Evolutionary conservation across 2,113 vertebrate genomes (phyloP).

Genomic region (Paraplagusia blochii): DNA sequence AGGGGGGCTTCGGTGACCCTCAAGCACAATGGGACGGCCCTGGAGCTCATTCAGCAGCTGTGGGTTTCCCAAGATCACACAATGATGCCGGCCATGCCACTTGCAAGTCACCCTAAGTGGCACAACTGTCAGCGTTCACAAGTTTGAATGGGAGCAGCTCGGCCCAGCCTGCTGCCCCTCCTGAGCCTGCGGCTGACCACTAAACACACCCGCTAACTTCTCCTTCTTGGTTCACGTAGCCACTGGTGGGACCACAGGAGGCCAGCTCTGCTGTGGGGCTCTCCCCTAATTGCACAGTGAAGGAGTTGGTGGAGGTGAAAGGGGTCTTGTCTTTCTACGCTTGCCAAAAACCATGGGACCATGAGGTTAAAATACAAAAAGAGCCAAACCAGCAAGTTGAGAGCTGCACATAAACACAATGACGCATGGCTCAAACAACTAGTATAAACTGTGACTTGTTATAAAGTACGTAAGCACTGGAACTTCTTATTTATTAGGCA

Average conservation of each 20-base stretch:
- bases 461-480: too few relatives aligned
- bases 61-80: constrained; percentile 81
- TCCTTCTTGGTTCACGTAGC: constrained; percentile 55
- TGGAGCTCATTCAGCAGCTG: constrained; percentile 83
- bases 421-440: too few relatives aligned
- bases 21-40: constrained; percentile 69
- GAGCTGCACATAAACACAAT: too few relatives aligned
- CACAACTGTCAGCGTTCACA: constrained; percentile 75
- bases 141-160: constrained; percentile 73
- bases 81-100: constrained; percentile 77
- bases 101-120: constrained; percentile 71
- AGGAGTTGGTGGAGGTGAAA: background rate
- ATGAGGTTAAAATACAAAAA: constrained; percentile 49
- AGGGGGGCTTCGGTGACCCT: constrained; percentile 70
- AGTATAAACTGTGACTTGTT: too few relatives aligned
- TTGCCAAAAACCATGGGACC: constrained; percentile 55
- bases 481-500: too few relatives aligned
- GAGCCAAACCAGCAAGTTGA: constrained; percentile 1
- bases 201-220: constrained; percentile 69
- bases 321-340: constrained; percentile 9
- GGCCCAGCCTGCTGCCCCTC: constrained; percentile 53
- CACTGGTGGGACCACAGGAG: constrained; percentile 68
- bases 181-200: constrained; percentile 62
- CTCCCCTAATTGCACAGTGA: constrained; percentile 64
- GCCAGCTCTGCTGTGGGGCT: constrained; percentile 40